Evolutionary conservation across 2,888 invertebrate genomes (phyloP).

Genomic region (Rhimphoctona megacephalus): DNA sequence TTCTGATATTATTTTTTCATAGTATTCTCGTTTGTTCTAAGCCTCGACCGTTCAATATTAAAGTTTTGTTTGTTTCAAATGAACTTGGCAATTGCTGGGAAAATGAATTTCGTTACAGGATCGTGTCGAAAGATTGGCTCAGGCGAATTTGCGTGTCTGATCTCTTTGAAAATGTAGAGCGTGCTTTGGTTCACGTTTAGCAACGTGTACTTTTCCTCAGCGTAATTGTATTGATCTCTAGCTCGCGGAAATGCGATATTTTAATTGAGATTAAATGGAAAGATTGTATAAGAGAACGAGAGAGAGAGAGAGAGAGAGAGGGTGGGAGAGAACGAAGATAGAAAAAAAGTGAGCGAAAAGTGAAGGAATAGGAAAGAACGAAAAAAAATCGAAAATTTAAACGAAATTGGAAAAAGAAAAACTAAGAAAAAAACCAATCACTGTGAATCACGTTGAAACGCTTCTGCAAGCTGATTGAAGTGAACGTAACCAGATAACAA

Average conservation of each 20-base stretch:
- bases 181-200: slow-evolving; percentile 32
- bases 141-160: slow-evolving; percentile 13
- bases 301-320: slow-evolving; percentile 14
- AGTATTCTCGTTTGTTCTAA: slow-evolving; percentile 57
- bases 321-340: slow-evolving; percentile 8
- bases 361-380: slow-evolving; percentile 35
- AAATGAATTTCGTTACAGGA: slow-evolving; percentile 21
- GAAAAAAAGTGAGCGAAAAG: slow-evolving; percentile 29
- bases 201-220: slow-evolving; percentile 28
- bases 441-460: slow-evolving; percentile 72
- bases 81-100: slow-evolving; percentile 17
- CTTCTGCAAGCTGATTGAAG: slow-evolving; percentile 59
- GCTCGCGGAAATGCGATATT: slow-evolving; percentile 49
- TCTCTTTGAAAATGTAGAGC: slow-evolving; percentile 25
- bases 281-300: slow-evolving; percentile 2
- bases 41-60: slow-evolving; percentile 22
- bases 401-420: not conserved
- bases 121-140: slow-evolving; percentile 5
- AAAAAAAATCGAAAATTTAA: not conserved
- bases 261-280: slow-evolving; percentile 49
- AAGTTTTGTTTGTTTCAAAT: slow-evolving; percentile 29
- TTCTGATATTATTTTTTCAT: slow-evolving; percentile 55
- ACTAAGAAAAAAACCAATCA: slow-evolving; percentile 61
- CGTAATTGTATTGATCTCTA: slow-evolving; percentile 53
- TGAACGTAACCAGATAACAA: slow-evolving; percentile 26